Evolutionary conservation across 2,888 invertebrate species (phyloP).

Genomic region (Acanthosoma haemorrhoidale): DNA sequence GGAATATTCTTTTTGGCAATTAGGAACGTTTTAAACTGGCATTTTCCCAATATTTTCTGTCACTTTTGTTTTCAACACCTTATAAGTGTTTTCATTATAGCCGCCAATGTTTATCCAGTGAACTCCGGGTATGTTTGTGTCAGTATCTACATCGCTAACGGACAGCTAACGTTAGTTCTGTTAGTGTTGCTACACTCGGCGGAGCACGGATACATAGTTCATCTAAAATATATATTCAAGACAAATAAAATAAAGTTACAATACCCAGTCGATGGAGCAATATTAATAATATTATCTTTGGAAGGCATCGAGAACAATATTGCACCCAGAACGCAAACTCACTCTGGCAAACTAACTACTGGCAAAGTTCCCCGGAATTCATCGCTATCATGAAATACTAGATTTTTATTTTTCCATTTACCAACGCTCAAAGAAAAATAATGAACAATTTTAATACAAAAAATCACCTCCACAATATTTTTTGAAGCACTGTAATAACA

Average conservation of each 20-base stretch:
- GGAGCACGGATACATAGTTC: too few species aligned
- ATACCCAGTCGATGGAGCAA: slow-evolving; percentile 3
- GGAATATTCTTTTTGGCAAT: slow-evolving; percentile 5
- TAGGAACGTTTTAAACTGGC: background rate
- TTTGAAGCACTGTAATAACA: too few species aligned
- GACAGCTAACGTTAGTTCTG: background rate
- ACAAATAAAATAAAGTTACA: background rate
- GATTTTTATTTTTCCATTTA: background rate
- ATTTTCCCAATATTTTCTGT: background rate
- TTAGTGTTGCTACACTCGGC: too few species aligned
- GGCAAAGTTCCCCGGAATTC: background rate
- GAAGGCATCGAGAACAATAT: background rate
- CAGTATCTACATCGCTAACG: too few species aligned
- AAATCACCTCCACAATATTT: too few species aligned
- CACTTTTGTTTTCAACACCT: too few species aligned
- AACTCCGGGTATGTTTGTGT: too few species aligned
- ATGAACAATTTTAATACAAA: too few species aligned
- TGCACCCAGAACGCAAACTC: background rate
- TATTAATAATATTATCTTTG: background rate
- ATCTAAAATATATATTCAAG: background rate
- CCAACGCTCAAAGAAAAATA: too few species aligned
- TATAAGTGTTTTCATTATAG: too few species aligned
- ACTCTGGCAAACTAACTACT: slow-evolving; percentile 1
- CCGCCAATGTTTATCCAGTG: too few species aligned
- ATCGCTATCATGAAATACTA: slow-evolving; percentile 3